phyloP scores from a whole-genome alignment of 2,797 vertebrate genomes.

The Scolopax rusticola region DNA sequence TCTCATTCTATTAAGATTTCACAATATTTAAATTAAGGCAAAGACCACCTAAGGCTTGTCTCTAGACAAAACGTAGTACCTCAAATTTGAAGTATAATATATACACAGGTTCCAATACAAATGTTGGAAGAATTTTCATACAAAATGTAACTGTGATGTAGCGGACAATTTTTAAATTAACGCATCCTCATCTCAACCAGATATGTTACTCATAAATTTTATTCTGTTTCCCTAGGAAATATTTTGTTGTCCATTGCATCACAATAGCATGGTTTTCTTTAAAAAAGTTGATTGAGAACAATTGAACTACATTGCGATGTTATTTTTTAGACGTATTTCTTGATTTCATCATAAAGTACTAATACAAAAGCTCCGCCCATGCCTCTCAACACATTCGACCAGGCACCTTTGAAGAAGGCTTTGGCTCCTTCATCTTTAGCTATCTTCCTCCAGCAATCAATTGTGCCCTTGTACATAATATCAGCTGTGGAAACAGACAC shows the following conservation, averaged over 20 bases:
- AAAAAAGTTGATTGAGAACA: slow-evolving; percentile 79
- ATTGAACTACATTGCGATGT: slow-evolving; percentile 67
- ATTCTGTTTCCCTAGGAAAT: slow-evolving; percentile 81
- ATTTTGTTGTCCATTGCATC: slow-evolving; percentile 80
- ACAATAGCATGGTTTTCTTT: slow-evolving; percentile 63
- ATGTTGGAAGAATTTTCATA: slow-evolving; percentile 54
- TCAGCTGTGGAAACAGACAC: slow-evolving; percentile 87
- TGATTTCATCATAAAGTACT: slow-evolving; percentile 99
- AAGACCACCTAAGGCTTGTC: background rate
- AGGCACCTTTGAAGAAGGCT: slow-evolving; percentile 99
- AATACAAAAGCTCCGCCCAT: slow-evolving; percentile 98
- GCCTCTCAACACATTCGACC: slow-evolving; percentile 98
- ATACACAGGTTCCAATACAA: slow-evolving; percentile 53
- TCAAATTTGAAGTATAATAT: slow-evolving; percentile 66
- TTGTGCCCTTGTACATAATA: slow-evolving; percentile 98
- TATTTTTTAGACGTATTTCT: slow-evolving; percentile 89
- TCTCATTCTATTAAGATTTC: slow-evolving; percentile 40
- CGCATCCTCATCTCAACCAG: slow-evolving; percentile 58
- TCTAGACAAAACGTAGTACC: slow-evolving; percentile 52
- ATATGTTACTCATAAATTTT: slow-evolving; percentile 41
- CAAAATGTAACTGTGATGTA: slow-evolving; percentile 75
- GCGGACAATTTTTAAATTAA: slow-evolving; percentile 56
- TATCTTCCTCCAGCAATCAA: slow-evolving; percentile 99
- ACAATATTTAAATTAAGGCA: background rate
- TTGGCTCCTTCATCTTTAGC: slow-evolving; percentile 91